Conservation (phyloP, 2,888 invertebrate genomes). For the Ommatoiulus sabulosus region DNA sequence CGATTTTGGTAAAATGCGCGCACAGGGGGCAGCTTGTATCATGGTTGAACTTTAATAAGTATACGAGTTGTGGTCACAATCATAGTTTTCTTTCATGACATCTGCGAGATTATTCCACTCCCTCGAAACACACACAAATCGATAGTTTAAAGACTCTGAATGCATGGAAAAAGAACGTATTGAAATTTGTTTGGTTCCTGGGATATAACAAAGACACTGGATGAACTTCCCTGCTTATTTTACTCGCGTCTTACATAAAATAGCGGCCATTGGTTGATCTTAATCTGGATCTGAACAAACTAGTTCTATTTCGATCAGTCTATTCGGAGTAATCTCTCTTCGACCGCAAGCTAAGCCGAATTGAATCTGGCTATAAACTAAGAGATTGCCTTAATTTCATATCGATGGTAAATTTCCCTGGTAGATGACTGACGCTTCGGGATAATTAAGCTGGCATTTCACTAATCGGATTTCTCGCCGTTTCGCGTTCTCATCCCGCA, state of each 20-base stretch:
- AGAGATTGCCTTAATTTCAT: constrained; percentile 13
- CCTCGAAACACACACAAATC: too few species aligned
- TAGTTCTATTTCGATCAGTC: neutral
- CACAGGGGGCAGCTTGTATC: too few species aligned
- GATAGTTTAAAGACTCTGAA: too few species aligned
- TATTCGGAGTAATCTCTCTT: neutral
- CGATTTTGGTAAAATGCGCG: neutral
- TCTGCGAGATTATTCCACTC: too few species aligned
- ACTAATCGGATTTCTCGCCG: neutral
- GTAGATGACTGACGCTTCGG: neutral
- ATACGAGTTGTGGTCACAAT: too few species aligned
- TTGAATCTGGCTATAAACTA: neutral
- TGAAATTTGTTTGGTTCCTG: too few species aligned
- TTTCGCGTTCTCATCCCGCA: neutral
- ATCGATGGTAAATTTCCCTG: constrained; percentile 10
- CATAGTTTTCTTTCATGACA: too few species aligned
- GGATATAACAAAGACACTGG: too few species aligned
- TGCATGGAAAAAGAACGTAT: too few species aligned
- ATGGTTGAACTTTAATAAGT: too few species aligned
- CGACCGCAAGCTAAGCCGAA: neutral
- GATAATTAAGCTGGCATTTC: constrained; percentile 31
- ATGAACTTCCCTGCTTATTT: too few species aligned
- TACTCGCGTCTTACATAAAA: too few species aligned
- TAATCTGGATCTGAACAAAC: neutral
- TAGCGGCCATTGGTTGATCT: neutral